Percentiles rank a stretch among this genome's conserved stretches.
Conservation (phyloP, 92 coral and sea anemone species). For the Parazoanthus swiftii region DNA sequence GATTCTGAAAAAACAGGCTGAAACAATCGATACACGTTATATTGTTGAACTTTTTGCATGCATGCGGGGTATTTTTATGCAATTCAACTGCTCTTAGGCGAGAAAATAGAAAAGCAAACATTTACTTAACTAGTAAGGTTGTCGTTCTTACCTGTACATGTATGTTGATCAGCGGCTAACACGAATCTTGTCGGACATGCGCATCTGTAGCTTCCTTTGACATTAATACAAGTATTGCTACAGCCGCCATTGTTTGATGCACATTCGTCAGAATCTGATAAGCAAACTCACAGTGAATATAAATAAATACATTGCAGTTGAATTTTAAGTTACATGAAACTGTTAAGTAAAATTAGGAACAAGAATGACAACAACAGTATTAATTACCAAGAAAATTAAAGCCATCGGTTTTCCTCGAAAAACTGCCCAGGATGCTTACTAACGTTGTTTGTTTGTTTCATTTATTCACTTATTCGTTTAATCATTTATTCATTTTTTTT, state of each 20-base stretch:
- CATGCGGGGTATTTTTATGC: neutral
- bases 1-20: neutral
- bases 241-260: slow-evolving; percentile 16
- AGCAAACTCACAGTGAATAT: too few relatives aligned
- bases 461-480: too few relatives aligned
- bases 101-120: neutral
- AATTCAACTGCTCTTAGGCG: neutral
- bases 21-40: neutral
- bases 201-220: slow-evolving; percentile 33
- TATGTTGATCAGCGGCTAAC: neutral
- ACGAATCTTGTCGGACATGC: slow-evolving; percentile 5
- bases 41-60: neutral
- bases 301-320: too few relatives aligned
- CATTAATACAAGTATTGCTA: slow-evolving; percentile 12
- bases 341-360: too few relatives aligned
- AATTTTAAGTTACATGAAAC: too few relatives aligned
- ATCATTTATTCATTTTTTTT: too few relatives aligned
- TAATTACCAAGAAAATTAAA: too few relatives aligned
- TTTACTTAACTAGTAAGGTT: neutral
- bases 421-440: too few relatives aligned
- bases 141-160: slow-evolving; percentile 7
- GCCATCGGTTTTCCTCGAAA: too few relatives aligned
- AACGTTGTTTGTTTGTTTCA: too few relatives aligned
- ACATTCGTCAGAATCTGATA: slow-evolving; percentile 13
- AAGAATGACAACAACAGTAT: too few relatives aligned